Evolutionary conservation across 2,888 invertebrate species (phyloP), one percentile per base, ranked within the genome.

Genomic region (Eupithecia inturbata): DNA sequence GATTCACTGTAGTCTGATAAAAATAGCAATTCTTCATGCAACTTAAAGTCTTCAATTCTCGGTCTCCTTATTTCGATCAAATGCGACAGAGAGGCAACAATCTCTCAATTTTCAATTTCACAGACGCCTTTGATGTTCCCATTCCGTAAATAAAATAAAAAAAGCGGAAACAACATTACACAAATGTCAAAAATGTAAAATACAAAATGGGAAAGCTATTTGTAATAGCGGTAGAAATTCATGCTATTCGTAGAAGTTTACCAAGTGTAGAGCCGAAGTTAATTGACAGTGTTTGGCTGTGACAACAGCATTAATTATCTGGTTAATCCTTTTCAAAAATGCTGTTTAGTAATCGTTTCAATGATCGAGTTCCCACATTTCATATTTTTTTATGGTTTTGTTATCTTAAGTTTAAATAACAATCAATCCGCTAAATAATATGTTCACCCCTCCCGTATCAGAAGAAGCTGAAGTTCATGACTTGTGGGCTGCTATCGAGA

Each of bases 31-130:
- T 36, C n/a, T 26, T 57, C n/a, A 36, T 31, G 62, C 33, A 63
- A 63, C 33, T 4, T 36, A 53, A 10, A 63, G 63, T 12, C 63
- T 64, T 36, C 63, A 39, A 33, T 64, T 22, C 64, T 10, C 49
- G 2, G 39, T 36, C 39, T 66, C 66, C 66, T 36, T 66, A 39
- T 66, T 62, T 66, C 66, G 66, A 39, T 39, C 39, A 66, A 67
- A 60, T 26, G 69, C 77, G 79, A 76, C 74, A 74, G 80, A 80
- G 70, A 49, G 26, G 66, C 62, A 67, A 74, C 71, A 14, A 69
- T 74, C 77, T 75, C 77, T 74, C 77, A 77, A 77, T 79, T 78
- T 80, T 77, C 77, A 78, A 78, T 79, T 77, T 78, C 75, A 77
- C 72, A 73, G 73, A 60, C 63, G 36, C 71, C 77, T 80, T 80